Conservation (phyloP, 2,113 vertebrate genomes). For the Marmota flaviventris region DNA sequence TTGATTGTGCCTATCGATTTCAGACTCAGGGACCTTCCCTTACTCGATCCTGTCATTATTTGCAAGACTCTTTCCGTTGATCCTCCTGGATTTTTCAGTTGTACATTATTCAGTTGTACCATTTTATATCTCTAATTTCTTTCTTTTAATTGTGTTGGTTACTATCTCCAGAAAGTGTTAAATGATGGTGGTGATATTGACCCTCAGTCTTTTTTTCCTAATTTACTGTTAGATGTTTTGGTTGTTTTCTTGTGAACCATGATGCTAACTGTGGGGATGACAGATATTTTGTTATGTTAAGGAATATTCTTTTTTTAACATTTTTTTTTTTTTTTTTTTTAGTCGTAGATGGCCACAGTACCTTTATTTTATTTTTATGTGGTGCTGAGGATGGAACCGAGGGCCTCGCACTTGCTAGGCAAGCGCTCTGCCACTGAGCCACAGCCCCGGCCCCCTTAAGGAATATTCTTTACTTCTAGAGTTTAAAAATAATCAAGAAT, state of each 20-base stretch:
- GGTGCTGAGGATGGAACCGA: too few relatives aligned
- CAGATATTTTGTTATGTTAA: background rate
- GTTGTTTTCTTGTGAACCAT: slow-evolving; percentile 3
- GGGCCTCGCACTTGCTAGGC: too few relatives aligned
- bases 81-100: background rate
- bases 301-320: background rate
- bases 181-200: background rate
- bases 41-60: background rate
- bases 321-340: too few relatives aligned
- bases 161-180: slow-evolving; percentile 2
- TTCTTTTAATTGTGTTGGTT: background rate
- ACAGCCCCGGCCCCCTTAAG: too few relatives aligned
- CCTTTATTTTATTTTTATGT: too few relatives aligned
- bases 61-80: background rate
- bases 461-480: background rate
- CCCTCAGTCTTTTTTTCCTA: background rate
- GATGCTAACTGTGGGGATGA: background rate
- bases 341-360: too few relatives aligned
- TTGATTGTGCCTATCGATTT: background rate
- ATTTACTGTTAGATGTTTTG: background rate
- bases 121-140: background rate
- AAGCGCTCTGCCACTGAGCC: too few relatives aligned
- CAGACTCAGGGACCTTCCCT: background rate
- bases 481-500: background rate
- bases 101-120: background rate